Percentiles rank a stretch among this genome's conserved stretches.
phyloP scores from a whole-genome alignment of 2,888 invertebrate genomes.

The Dermolepida albohirtum region DNA sequence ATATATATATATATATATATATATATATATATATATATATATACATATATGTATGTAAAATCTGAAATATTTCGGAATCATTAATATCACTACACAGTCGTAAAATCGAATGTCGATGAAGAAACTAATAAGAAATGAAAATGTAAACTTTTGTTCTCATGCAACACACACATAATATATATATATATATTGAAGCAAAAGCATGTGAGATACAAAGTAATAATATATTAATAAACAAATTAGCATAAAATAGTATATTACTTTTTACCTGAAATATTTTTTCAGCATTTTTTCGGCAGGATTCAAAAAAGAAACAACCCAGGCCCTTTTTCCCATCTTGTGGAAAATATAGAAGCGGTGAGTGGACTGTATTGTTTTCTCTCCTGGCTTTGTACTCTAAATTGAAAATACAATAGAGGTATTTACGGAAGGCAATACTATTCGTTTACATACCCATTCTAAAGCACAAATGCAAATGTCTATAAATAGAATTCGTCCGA shows the following conservation, averaged over 20 bases:
- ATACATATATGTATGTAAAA: too few relatives aligned
- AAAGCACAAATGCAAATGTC: background rate
- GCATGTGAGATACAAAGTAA: too few relatives aligned
- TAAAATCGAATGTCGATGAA: too few relatives aligned
- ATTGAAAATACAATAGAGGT: background rate
- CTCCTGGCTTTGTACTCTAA: slow-evolving; percentile 9
- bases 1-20: too few relatives aligned
- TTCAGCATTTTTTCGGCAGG: slow-evolving; percentile 33
- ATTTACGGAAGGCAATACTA: background rate
- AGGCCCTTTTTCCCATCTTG: slow-evolving; percentile 35
- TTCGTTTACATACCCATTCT: slow-evolving; percentile 13
- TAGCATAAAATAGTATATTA: background rate
- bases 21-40: too few relatives aligned
- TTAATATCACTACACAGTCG: too few relatives aligned
- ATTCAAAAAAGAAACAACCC: slow-evolving; percentile 43
- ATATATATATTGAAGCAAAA: too few relatives aligned
- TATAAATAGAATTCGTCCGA: background rate
- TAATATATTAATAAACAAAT: background rate
- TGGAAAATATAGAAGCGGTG: slow-evolving; percentile 7
- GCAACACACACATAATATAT: too few relatives aligned
- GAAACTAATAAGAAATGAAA: too few relatives aligned
- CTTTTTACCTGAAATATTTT: slow-evolving; percentile 45
- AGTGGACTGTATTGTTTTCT: slow-evolving; percentile 31
- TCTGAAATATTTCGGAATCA: too few relatives aligned
- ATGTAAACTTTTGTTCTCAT: too few relatives aligned